A percentile compares a stretch with the other conserved stretches of the same genome.
phyloP scores from a whole-genome alignment of 23 tunicate species.

The Ciona savignyi region DNA sequence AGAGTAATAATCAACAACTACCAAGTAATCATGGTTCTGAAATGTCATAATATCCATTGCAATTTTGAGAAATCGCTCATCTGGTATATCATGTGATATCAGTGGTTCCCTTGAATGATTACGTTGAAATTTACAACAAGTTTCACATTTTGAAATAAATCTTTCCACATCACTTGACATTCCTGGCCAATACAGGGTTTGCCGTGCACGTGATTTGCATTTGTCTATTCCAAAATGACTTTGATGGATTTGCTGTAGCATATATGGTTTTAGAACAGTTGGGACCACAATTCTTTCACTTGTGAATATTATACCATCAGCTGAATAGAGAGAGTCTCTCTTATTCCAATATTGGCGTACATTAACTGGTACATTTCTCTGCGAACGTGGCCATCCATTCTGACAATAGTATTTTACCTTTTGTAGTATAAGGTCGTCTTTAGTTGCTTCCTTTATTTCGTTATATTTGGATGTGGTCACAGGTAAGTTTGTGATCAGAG shows the following conservation, averaged over 20 bases:
- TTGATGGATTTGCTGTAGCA: conserved; percentile 30
- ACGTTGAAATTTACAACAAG: conserved; percentile 17
- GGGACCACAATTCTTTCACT: conserved; percentile 18
- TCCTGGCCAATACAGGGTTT: conserved; percentile 36
- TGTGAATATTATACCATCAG: conserved; percentile 31
- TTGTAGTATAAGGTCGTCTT: conserved; percentile 10
- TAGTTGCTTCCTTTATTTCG: conserved; percentile 17
- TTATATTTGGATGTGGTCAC: conserved; percentile 9
- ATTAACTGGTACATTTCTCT: conserved; percentile 9
- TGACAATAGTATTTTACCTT: conserved; percentile 5
- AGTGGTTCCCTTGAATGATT: conserved; percentile 21
- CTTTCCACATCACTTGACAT: conserved; percentile 25
- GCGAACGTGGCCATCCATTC: conserved; percentile 28
- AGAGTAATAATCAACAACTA: no score
- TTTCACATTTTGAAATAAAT: conserved; percentile 4
- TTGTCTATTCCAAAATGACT: conserved; percentile 38
- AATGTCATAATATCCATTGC: conserved; percentile 37
- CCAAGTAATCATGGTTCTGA: conserved; percentile 17
- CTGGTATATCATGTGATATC: conserved; percentile 29
- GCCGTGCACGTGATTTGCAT: conserved; percentile 39
- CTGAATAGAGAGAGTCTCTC: conserved; percentile 14
- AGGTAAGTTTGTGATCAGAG: conserved; percentile 6
- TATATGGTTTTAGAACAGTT: neutral
- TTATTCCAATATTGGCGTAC: conserved; percentile 22
- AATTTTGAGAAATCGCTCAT: conserved; percentile 17